phyloP scores from a whole-genome alignment of 1,140 invertebrate species.

The Pseudomyrmex pallidus region DNA sequence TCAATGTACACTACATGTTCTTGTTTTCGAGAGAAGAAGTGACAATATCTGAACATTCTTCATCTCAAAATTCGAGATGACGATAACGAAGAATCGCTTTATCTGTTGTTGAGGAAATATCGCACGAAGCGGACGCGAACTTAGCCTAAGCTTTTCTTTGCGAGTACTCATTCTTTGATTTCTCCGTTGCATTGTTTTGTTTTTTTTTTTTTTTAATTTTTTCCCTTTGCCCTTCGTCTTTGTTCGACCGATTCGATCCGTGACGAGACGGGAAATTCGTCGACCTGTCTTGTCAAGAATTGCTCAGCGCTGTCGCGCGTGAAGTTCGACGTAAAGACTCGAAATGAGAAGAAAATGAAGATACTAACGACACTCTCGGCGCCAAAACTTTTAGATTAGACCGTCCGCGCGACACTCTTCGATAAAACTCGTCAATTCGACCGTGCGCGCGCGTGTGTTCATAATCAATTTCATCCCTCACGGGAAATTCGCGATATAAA shows the following conservation, averaged over 20 bases:
- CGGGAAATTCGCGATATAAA: background rate
- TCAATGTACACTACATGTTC: too few relatives aligned
- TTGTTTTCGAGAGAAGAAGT: background rate
- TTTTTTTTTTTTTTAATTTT: too few relatives aligned
- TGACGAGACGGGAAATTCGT: background rate
- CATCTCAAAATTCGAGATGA: conserved; percentile 6
- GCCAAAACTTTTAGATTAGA: conserved; percentile 26
- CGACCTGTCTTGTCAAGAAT: background rate
- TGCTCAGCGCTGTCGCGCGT: background rate
- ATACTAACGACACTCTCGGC: too few relatives aligned
- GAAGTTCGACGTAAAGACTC: background rate
- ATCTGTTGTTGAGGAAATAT: conserved; percentile 18
- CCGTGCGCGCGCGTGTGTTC: background rate
- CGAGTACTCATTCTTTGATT: conserved; percentile 81
- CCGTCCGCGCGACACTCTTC: background rate
- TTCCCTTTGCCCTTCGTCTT: too few relatives aligned
- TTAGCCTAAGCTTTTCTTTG: conserved; percentile 76
- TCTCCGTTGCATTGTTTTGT: conserved; percentile 55
- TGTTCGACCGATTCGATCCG: conserved; percentile 31
- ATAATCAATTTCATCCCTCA: conserved; percentile 11
- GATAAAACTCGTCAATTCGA: background rate
- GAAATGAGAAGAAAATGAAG: background rate
- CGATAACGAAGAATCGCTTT: background rate
- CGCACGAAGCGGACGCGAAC: conserved; percentile 82
- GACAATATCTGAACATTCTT: background rate